Evolutionary conservation across 2,113 vertebrate genomes (phyloP), one percentile per base, ranked within the genome.

Genomic region (Dasyornis broadbenti): DNA sequence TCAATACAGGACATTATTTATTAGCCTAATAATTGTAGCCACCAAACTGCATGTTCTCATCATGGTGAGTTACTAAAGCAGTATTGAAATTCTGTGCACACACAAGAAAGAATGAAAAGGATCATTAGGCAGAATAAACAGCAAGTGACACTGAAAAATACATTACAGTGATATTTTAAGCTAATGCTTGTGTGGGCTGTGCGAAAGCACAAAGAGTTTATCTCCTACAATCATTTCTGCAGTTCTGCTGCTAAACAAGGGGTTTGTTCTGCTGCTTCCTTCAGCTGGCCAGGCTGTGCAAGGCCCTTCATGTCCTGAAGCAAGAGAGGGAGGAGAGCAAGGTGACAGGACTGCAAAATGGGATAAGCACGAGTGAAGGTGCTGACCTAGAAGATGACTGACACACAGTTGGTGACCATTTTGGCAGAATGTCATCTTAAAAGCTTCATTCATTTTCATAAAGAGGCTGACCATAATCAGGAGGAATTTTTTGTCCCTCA

Each of bases 151-250:
- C 63, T 90, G 83, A 93, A 91, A 96, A 96, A 93, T 71, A 81
- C 82, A 80, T 86, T 92, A 60, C 49, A 54, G 86, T 68, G 94
- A 45, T 95, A 95, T 94, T 97, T 96, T 94, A 96, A 92, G 95
- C 72, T 93, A 86, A 86, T 96, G 83, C 63, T 70, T 91, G 85
- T 53, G 91, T 92, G 80, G 93, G 89, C 83, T 92, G 92, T 84
- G 89, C 37, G n/a, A 96, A 95, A 86, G 95, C 90, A 93, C 85
- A 76, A 78, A 71, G 84, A 78, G 53, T 86, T 92, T 77, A 7
- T 84, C 72, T 95, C 72, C 80, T 83, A 39, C 57, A 57, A 26
- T 49, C 17, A 15, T 72, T 71, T 37, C 49, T 61, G 57, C 53
- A 82, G 33, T 33, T 92, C 61, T 91, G 66, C n/a, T 49, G 1